Evolutionary conservation across 2,888 invertebrate genomes (phyloP), one percentile per base, ranked within the genome.

Genomic region (Folsomia manolachei): DNA sequence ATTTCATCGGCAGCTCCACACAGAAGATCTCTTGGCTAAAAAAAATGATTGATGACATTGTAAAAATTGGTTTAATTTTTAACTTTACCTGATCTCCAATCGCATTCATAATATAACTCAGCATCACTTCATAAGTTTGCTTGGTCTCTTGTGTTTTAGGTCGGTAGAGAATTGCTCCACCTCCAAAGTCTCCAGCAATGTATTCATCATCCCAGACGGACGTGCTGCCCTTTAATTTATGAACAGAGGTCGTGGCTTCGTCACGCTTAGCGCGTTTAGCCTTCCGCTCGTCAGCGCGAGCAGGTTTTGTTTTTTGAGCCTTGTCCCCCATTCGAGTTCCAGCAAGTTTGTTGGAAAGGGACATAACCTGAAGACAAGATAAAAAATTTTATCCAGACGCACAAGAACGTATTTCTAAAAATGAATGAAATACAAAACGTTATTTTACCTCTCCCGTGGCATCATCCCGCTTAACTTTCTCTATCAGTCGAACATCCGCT

Each of bases 1-100:
- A 99, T 95, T 88, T 99, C 99, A 86, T 99, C 99, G n/a, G 97
- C 98, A 9, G 99, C 97, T 39, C 98, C 99, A 83, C 97, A 97
- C 27, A 99, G 85, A 78, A 99, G 93, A 84, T 99, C 98, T 71
- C 97, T 87, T 0, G 98, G 97, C 86, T 97, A 91, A 18, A 82
- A 77, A 14, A 39, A 63, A 21, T 25, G 61, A 11, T 51, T 51
- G 14, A 51, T 11, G 14, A 51, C 51, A 51, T n/a, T 60, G 11
- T 11, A 11, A 60, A 11, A 21, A 11, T 11, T 60, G 19, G 2
- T 21, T 14, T 11, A n/a, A 69, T 73, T n/a, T 9, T 39, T 39
- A 39, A 9, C 14, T 39, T 56, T 75, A 83, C 87, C 84, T 88
- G 88, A 86, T 99, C 99, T 0, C 98, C 97, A 0, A 99, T 87